Evolutionary conservation across 2,797 vertebrate genomes (phyloP), one percentile per base, ranked within the genome.

Genomic region (Arnoldichthys spilopterus): DNA sequence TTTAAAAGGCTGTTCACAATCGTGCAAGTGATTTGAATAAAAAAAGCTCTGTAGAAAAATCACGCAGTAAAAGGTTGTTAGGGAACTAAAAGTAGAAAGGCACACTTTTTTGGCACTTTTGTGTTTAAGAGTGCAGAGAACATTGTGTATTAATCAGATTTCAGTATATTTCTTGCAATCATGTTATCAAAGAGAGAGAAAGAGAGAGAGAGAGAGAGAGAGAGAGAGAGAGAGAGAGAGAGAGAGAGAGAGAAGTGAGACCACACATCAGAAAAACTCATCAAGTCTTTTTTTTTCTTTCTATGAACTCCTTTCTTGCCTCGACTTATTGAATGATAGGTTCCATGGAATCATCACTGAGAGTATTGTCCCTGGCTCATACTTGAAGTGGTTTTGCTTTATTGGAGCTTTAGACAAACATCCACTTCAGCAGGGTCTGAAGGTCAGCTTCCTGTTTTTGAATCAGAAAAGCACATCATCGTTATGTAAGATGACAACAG

Each of bases 201-300:
- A 71, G 70, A 40, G 12, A 43, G 70, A 72, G 22, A 54, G 49
- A 30, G 12, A 59, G 56, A 28, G 24, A 26, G 22, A 30, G 12
- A 59, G 56, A 28, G 24, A 26, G 22, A 30, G 12, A 59, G 56
- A 28, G 24, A 26, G 22, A 30, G 12, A 59, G 56, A 28, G 24
- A 26, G 22, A 34, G 7, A 71, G 70, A 40, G 12, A 43, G 70
- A 72, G 22, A 54, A 73, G 49, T 59, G 75, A 62, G 80, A 75
- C 83, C 81, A 75, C 78, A 63, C 79, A 85, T 79, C 72, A 43
- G 70, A 77, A 73, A 78, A 68, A 64, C 74, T 56, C 85, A 89
- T 89, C 87, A 82, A 79, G 47, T 79, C 79, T 82, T 67, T 73
- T 76, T 16, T 20, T 16, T 51, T 16, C 49, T 34, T 15, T 32